Evolutionary conservation across 2,113 vertebrate genomes (phyloP).

Genomic region (Eretmochelys imbricata): DNA sequence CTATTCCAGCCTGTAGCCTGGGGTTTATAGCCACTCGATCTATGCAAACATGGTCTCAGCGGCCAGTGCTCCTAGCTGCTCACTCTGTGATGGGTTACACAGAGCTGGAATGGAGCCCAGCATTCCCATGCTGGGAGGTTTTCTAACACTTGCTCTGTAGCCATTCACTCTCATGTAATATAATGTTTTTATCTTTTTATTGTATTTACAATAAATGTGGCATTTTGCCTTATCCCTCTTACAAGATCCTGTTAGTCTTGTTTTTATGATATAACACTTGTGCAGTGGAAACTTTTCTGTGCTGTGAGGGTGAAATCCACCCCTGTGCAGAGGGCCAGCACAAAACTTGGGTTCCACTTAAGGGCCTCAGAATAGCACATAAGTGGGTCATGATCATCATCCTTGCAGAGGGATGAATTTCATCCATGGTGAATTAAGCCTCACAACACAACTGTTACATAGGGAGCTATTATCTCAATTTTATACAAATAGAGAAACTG

Average conservation of each 20-base stretch:
- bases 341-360: neutral
- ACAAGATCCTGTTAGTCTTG: too few relatives aligned
- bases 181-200: too few relatives aligned
- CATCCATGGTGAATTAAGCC: neutral
- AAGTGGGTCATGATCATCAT: neutral
- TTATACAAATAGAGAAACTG: neutral
- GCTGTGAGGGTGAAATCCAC: neutral
- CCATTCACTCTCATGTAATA: neutral
- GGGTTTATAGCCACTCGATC: neutral
- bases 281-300: neutral
- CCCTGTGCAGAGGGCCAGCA: neutral
- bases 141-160: neutral
- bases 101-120: neutral
- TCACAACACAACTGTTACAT: neutral
- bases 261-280: too few relatives aligned
- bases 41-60: neutral
- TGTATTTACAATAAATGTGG: too few relatives aligned
- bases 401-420: neutral
- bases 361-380: neutral
- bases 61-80: accelerated
- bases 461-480: neutral
- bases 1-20: neutral
- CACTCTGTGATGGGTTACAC: neutral
- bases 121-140: neutral
- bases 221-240: too few relatives aligned